phyloP scores from a whole-genome alignment of 1,140 invertebrate genomes.

The Chionoecetes opilio region DNA sequence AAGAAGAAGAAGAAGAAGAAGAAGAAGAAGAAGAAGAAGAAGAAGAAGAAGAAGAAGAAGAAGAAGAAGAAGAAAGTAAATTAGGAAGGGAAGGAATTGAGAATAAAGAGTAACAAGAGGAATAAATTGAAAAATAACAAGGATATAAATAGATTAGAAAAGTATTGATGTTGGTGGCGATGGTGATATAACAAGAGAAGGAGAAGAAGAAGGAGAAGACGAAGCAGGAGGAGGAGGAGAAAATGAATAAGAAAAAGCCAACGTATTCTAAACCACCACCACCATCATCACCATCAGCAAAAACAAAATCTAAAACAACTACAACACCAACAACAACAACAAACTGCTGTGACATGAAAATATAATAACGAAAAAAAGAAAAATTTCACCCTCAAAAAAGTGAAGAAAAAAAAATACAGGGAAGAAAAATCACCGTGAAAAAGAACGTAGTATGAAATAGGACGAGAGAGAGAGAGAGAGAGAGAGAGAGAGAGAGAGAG shows the following conservation, averaged over 20 bases:
- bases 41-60: background rate
- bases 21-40: no score
- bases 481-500: background rate
- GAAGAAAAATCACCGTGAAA: background rate
- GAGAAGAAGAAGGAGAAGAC: slow-evolving; percentile 55
- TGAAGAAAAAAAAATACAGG: slow-evolving; percentile 28
- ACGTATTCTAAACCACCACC: background rate
- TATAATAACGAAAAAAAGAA: background rate
- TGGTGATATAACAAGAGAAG: slow-evolving; percentile 47
- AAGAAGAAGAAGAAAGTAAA: background rate
- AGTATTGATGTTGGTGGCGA: background rate
- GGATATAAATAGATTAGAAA: background rate
- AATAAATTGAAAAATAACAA: background rate
- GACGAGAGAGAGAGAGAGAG: slow-evolving; percentile 33
- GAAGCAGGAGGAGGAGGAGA: slow-evolving; percentile 6
- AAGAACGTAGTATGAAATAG: background rate
- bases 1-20: background rate
- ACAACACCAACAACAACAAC: background rate
- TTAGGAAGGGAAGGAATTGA: background rate
- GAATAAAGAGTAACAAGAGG: slow-evolving; percentile 33
- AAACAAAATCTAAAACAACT: no score
- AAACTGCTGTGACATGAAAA: background rate
- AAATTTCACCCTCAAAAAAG: background rate
- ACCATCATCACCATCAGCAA: background rate
- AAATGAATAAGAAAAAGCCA: no score